Evolutionary conservation across 2,888 invertebrate species (phyloP).

Genomic region (Chloroclysta siterata): DNA sequence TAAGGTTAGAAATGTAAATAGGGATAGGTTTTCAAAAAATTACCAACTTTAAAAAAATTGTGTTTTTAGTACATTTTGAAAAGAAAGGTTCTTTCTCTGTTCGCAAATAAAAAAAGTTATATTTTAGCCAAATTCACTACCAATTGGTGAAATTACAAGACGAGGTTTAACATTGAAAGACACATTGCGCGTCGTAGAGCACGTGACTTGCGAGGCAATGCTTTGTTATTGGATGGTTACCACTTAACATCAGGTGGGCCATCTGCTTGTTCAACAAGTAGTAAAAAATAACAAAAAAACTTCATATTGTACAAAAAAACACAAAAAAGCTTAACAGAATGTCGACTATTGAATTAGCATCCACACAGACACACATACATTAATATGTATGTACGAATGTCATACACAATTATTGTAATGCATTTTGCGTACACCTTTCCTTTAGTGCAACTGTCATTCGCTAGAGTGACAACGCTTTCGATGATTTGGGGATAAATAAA

Average conservation of each 20-base stretch:
- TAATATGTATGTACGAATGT: conserved; percentile 53
- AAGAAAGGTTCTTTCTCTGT: no score
- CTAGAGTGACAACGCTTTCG: conserved; percentile 38
- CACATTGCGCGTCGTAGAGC: no score
- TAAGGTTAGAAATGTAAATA: neutral
- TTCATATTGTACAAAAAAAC: neutral
- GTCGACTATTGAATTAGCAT: conserved; percentile 9
- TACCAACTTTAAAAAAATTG: neutral
- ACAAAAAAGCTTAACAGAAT: neutral
- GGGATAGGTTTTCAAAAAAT: neutral
- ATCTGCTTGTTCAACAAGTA: neutral
- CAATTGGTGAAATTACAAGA: no score
- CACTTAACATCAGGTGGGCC: no score
- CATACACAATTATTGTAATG: conserved; percentile 58
- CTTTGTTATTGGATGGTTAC: no score
- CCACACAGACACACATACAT: conserved; percentile 25
- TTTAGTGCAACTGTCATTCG: conserved; percentile 27
- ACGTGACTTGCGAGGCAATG: no score
- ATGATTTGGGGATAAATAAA: neutral
- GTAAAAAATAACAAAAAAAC: neutral
- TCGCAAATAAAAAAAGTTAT: no score
- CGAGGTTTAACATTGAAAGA: no score
- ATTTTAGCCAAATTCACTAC: no score
- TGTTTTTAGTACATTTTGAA: no score
- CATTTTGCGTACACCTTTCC: conserved; percentile 40